These are phyloP conservation scores for Sternarchorhynchus goeldii DNA, from an alignment of 2,797 vertebrate species.

Conservation along the genomic window DNA sequence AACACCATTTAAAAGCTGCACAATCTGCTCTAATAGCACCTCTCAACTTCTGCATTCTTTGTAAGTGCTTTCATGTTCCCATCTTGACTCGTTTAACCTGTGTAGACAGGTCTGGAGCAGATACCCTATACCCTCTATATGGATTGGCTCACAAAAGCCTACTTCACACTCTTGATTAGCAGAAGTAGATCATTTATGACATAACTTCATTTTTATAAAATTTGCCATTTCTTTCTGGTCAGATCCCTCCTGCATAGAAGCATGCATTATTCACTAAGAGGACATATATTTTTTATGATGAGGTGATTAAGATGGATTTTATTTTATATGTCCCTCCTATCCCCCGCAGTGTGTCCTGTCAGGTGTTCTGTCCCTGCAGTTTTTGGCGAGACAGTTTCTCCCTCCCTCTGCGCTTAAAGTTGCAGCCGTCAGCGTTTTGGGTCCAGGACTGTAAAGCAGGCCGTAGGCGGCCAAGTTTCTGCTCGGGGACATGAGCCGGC, in stretches of 20 bases:
- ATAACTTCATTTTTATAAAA: no score
- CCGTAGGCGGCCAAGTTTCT: conserved; percentile 35
- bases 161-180: neutral
- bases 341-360: neutral
- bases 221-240: conserved; percentile 54
- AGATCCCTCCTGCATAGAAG: conserved; percentile 51
- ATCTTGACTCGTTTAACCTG: conserved; percentile 10
- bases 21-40: neutral
- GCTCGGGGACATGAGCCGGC: neutral
- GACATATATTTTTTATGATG: conserved; percentile 49
- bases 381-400: neutral
- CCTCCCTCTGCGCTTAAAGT: no score
- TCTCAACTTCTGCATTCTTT: neutral
- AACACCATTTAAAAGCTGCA: no score
- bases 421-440: neutral
- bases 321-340: neutral
- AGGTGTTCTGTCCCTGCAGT: neutral
- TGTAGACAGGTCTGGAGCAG: conserved; percentile 14
- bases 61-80: conserved; percentile 24
- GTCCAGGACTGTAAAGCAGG: conserved; percentile 1
- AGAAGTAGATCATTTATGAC: conserved; percentile 58
- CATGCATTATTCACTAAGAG: conserved; percentile 61
- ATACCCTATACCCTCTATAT: neutral
- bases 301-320: conserved; percentile 37
- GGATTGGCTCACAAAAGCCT: no score